A percentile compares a stretch with the other conserved stretches of the same genome.
Conservation (phyloP, 2,888 invertebrate species). For the Cerceris rybyensis region DNA sequence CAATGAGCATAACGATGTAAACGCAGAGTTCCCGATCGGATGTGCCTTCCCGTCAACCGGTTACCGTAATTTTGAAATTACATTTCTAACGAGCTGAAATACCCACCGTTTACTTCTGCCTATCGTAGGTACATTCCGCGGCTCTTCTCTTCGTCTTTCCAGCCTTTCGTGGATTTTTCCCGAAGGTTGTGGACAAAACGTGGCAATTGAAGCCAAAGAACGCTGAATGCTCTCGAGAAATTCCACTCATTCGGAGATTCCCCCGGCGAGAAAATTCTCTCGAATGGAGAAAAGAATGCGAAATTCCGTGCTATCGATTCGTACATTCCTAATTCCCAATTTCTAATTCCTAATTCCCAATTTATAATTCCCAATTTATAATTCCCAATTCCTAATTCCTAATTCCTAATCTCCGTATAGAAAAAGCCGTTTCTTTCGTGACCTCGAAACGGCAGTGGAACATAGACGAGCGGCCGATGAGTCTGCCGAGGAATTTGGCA, state of each 20-base stretch:
- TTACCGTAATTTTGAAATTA: slow-evolving; percentile 46
- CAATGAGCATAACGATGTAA: slow-evolving; percentile 67
- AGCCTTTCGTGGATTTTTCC: too few species aligned
- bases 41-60: slow-evolving; percentile 24
- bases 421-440: slow-evolving; percentile 61
- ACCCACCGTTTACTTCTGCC: too few species aligned
- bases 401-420: slow-evolving; percentile 26
- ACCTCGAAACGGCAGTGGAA: slow-evolving; percentile 56
- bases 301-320: too few species aligned
- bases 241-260: too few species aligned
- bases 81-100: not conserved
- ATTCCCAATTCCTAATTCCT: slow-evolving; percentile 25
- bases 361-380: too few species aligned
- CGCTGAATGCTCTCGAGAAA: too few species aligned
- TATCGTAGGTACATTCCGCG: too few species aligned
- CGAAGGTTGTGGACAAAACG: too few species aligned
- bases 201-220: too few species aligned
- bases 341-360: too few species aligned
- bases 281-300: too few species aligned
- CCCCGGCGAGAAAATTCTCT: too few species aligned
- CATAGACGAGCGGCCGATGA: slow-evolving; percentile 43
- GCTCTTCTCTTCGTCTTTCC: not conserved
- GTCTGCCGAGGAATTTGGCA: slow-evolving; percentile 63
- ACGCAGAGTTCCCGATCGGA: slow-evolving; percentile 55
- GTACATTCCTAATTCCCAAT: slow-evolving; percentile 20